phyloP scores from a whole-genome alignment of 2,888 invertebrate species.

The Philaethria dido region DNA sequence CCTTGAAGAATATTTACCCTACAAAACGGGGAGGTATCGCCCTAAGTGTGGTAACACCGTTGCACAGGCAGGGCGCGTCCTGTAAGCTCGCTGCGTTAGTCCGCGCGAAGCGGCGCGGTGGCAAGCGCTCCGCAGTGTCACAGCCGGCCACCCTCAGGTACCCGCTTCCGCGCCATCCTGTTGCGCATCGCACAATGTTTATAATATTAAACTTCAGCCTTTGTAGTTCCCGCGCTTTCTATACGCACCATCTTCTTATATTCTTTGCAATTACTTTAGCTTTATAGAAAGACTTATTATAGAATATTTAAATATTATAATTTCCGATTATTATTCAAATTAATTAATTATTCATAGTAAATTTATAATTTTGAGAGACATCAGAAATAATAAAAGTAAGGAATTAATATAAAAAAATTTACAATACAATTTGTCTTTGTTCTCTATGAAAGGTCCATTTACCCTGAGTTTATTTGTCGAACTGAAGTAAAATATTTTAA shows the following conservation, averaged over 20 bases:
- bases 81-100: slow-evolving; percentile 63
- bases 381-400: background rate
- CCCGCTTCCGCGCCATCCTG: slow-evolving; percentile 68
- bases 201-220: slow-evolving; percentile 52
- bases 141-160: slow-evolving; percentile 72
- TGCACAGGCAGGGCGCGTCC: slow-evolving; percentile 49
- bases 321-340: background rate
- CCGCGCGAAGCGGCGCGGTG: slow-evolving; percentile 76
- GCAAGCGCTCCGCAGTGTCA: slow-evolving; percentile 56
- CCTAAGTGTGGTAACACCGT: slow-evolving; percentile 53
- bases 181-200: slow-evolving; percentile 79
- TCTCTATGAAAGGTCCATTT: background rate
- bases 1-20: slow-evolving; percentile 5
- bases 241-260: slow-evolving; percentile 34
- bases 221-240: slow-evolving; percentile 49
- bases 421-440: background rate
- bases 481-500: background rate
- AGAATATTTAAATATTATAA: background rate
- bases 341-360: background rate
- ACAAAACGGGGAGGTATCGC: slow-evolving; percentile 31
- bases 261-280: slow-evolving; percentile 29
- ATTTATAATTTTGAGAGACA: background rate
- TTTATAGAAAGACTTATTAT: background rate
- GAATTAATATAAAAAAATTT: background rate
- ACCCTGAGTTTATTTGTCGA: background rate